phyloP scores from a whole-genome alignment of 2,888 invertebrate genomes.

The Caenorhabditis sp. region DNA sequence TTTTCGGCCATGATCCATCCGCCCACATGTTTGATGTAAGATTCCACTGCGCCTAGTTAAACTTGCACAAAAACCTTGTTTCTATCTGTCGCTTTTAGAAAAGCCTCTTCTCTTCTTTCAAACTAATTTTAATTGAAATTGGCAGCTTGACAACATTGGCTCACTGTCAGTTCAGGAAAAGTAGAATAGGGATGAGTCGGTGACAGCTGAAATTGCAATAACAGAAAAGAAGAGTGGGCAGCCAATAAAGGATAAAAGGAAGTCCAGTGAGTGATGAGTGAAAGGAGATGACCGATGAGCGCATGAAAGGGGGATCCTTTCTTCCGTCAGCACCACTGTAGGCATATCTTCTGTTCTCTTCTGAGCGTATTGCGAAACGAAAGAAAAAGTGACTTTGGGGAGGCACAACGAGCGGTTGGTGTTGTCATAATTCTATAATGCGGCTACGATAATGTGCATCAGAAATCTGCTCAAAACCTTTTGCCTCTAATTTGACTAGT shows the following conservation, averaged over 20 bases:
- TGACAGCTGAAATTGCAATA: conserved; percentile 61
- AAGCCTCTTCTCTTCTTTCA: not conserved
- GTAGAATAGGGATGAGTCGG: conserved; percentile 51
- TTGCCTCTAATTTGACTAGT: too few relatives aligned
- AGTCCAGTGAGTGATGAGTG: conserved; percentile 56
- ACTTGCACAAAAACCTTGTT: not conserved
- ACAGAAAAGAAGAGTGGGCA: conserved; percentile 46
- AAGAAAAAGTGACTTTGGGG: not conserved
- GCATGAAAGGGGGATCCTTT: conserved; percentile 29
- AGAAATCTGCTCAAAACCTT: too few relatives aligned
- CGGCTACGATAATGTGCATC: conserved; percentile 4
- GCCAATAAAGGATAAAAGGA: conserved; percentile 57
- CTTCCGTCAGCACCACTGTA: conserved; percentile 2
- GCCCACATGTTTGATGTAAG: conserved; percentile 3
- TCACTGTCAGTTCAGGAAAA: conserved; percentile 41
- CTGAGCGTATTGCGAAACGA: conserved; percentile 1
- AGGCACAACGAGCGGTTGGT: not conserved
- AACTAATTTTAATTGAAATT: conserved; percentile 38
- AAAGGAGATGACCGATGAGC: conserved; percentile 55
- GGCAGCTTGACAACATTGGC: conserved; percentile 47
- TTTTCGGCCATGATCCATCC: not conserved
- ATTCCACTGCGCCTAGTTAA: conserved; percentile 7
- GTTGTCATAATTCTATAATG: not conserved
- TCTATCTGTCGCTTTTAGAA: not conserved
- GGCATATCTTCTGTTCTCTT: not conserved